A percentile compares a stretch with the other conserved stretches of the same genome.
Conservation (phyloP, 2,888 invertebrate species). For the Pterostichus madidus region DNA sequence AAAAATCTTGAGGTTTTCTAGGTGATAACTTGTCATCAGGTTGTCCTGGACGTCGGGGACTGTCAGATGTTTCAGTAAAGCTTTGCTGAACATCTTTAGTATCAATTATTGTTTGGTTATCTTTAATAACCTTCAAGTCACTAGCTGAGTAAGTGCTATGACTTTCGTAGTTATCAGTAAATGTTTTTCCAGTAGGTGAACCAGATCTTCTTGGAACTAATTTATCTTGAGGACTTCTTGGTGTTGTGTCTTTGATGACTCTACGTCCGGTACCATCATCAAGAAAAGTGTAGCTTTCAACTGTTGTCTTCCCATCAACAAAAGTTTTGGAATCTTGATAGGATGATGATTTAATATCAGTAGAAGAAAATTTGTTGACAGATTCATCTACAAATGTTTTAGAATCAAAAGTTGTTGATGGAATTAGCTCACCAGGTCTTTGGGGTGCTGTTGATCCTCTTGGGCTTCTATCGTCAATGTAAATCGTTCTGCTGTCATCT, state of each 20-base stretch:
- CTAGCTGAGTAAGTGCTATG: slow-evolving; percentile 20
- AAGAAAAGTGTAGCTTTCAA: slow-evolving; percentile 62
- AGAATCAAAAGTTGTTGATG: neutral
- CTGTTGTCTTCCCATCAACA: slow-evolving; percentile 68
- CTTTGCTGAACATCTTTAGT: slow-evolving; percentile 3
- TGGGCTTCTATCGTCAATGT: slow-evolving; percentile 35
- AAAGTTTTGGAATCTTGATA: slow-evolving; percentile 69
- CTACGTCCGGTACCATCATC: slow-evolving; percentile 57
- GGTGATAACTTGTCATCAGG: neutral
- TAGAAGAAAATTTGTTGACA: slow-evolving; percentile 64
- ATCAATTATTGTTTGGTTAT: slow-evolving; percentile 12
- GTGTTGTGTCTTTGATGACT: slow-evolving; percentile 7
- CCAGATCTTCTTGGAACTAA: slow-evolving; percentile 14
- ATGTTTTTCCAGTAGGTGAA: slow-evolving; percentile 23
- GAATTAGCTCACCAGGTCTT: too few relatives aligned
- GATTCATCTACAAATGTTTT: slow-evolving; percentile 1
- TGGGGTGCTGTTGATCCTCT: neutral
- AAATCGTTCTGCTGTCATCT: neutral
- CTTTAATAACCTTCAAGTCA: slow-evolving; percentile 44
- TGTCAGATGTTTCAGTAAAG: slow-evolving; percentile 7
- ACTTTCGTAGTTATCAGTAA: slow-evolving; percentile 35
- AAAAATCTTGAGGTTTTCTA: slow-evolving; percentile 7
- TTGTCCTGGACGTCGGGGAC: slow-evolving; percentile 10
- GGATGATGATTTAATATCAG: slow-evolving; percentile 68
- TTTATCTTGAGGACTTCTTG: neutral